phyloP scores from a whole-genome alignment of 2,797 vertebrate genomes.

The Danionella dracula region DNA sequence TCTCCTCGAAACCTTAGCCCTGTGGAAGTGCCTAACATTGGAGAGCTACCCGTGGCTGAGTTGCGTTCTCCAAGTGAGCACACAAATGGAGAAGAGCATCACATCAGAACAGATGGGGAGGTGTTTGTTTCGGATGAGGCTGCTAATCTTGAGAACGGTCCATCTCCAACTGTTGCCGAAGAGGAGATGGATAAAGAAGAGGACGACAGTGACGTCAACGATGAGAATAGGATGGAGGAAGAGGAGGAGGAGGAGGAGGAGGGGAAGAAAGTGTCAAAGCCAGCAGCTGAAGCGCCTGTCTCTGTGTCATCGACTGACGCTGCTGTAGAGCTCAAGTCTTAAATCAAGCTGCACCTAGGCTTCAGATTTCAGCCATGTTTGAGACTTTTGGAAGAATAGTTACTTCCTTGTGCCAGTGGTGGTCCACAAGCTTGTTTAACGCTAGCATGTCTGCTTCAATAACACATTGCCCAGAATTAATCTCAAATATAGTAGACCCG shows the following conservation, averaged over 20 bases:
- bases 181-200: slow-evolving; percentile 55
- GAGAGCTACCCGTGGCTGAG: slow-evolving; percentile 60
- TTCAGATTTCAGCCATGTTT: slow-evolving; percentile 1
- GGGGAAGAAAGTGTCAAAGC: slow-evolving; percentile 33
- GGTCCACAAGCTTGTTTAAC: slow-evolving; percentile 4
- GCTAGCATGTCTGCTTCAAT: slow-evolving; percentile 16
- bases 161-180: slow-evolving; percentile 49
- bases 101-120: slow-evolving; percentile 49
- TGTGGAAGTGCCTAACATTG: slow-evolving; percentile 67
- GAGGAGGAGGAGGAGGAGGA: slow-evolving; percentile 50
- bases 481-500: background rate
- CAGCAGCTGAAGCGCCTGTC: slow-evolving; percentile 45
- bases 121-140: slow-evolving; percentile 55
- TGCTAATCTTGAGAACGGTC: slow-evolving; percentile 44
- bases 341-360: slow-evolving; percentile 40
- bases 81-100: slow-evolving; percentile 43
- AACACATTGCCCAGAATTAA: slow-evolving; percentile 11
- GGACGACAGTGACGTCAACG: slow-evolving; percentile 50
- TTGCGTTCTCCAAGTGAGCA: slow-evolving; percentile 61
- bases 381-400: slow-evolving; percentile 28
- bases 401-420: background rate
- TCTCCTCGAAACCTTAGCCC: slow-evolving; percentile 51
- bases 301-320: too few relatives aligned
- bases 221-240: slow-evolving; percentile 47
- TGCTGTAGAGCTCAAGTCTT: slow-evolving; percentile 60